A percentile compares a stretch with the other conserved stretches of the same genome.
Conservation (phyloP, 2,888 invertebrate species). For the Spatulosminthurus flaviceps region DNA sequence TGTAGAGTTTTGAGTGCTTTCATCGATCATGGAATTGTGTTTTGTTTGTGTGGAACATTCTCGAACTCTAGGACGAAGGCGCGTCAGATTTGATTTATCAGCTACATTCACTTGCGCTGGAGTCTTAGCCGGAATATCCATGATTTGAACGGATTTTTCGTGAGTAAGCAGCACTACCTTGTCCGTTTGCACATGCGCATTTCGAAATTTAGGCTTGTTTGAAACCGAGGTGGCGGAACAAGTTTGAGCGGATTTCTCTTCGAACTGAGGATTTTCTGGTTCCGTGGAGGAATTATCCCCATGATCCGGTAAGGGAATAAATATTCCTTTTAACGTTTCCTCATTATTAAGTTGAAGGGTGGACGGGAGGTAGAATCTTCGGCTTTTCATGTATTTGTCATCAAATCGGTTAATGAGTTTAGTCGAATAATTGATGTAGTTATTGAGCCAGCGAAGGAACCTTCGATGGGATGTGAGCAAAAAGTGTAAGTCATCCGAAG, state of each 20-base stretch:
- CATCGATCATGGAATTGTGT: too few species aligned
- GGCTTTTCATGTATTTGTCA: slow-evolving; percentile 27
- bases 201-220: too few species aligned
- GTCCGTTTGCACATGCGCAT: neutral
- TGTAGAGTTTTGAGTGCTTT: too few species aligned
- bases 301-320: slow-evolving; percentile 36
- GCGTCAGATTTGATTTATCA: too few species aligned
- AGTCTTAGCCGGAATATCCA: too few species aligned
- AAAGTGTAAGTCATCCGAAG: slow-evolving; percentile 37
- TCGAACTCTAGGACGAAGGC: too few species aligned
- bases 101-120: too few species aligned
- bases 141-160: too few species aligned
- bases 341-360: neutral
- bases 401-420: slow-evolving; percentile 35
- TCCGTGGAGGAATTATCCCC: neutral
- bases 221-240: neutral
- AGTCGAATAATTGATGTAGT: slow-evolving; percentile 41
- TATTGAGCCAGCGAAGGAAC: slow-evolving; percentile 45
- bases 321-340: slow-evolving; percentile 29
- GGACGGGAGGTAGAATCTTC: slow-evolving; percentile 29
- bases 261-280: neutral
- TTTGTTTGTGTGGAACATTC: too few species aligned
- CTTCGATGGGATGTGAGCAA: slow-evolving; percentile 42
- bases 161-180: too few species aligned
- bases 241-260: neutral